A percentile compares a stretch with the other conserved stretches of the same genome.
Evolutionary conservation across 2,797 vertebrate genomes (phyloP).

Genomic region (Galago senegalensis): DNA sequence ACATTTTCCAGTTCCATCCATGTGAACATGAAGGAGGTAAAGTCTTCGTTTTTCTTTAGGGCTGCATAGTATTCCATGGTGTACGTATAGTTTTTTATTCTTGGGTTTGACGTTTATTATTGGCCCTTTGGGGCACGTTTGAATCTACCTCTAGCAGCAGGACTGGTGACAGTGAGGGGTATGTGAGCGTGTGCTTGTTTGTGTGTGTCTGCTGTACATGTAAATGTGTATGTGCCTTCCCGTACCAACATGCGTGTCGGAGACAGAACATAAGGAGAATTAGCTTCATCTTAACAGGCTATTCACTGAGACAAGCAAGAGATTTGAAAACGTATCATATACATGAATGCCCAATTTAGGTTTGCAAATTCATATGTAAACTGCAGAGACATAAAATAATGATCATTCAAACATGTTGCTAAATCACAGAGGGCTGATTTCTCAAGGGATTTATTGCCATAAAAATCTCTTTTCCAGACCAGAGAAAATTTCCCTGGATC

Average conservation of each 20-base stretch:
- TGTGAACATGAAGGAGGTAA: no score
- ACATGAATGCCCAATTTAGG: not conserved
- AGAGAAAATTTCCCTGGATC: constrained; percentile 52
- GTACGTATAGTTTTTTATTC: not conserved
- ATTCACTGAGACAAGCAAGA: constrained; percentile 10
- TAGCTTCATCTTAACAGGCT: constrained; percentile 30
- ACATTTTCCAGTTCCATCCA: no score
- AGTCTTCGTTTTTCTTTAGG: no score
- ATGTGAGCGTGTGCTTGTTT: not conserved
- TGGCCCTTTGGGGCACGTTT: not conserved
- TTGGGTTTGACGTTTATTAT: constrained; percentile 16
- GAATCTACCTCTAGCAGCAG: not conserved
- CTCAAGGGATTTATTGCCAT: constrained; percentile 27
- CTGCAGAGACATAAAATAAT: not conserved
- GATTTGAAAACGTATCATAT: not conserved
- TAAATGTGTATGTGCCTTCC: not conserved
- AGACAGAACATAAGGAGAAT: not conserved
- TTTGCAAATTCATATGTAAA: not conserved
- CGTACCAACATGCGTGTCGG: not conserved
- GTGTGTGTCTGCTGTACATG: not conserved
- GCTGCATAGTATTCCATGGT: no score
- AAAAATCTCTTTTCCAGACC: constrained; percentile 51
- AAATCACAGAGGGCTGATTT: constrained; percentile 54
- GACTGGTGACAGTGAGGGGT: not conserved
- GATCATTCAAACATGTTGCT: not conserved